Conservation (phyloP, 2,888 invertebrate genomes). For the Cabera pusaria region DNA sequence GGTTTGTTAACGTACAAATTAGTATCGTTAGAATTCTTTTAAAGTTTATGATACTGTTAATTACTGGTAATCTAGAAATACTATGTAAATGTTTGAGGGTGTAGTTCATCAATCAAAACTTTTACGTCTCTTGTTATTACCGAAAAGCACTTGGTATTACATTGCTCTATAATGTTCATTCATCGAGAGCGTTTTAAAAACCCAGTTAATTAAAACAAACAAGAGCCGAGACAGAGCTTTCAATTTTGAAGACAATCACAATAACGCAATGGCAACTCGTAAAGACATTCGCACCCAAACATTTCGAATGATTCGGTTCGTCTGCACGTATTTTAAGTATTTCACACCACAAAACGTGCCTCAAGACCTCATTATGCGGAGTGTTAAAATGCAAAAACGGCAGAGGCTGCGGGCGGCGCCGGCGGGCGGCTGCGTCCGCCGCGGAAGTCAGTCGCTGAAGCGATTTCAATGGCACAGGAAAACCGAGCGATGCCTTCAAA, state of each 20-base stretch:
- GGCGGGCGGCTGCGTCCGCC: slow-evolving; percentile 46
- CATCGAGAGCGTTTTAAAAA: no score
- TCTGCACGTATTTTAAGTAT: slow-evolving; percentile 34
- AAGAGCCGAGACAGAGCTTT: neutral
- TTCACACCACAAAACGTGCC: slow-evolving; percentile 44
- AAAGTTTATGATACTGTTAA: no score
- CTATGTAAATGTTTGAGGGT: no score
- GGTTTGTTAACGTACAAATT: slow-evolving; percentile 1
- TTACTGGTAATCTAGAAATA: no score
- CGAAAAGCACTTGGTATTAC: no score
- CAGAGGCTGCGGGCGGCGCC: slow-evolving; percentile 45
- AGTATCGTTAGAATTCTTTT: no score
- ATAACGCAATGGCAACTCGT: slow-evolving; percentile 7
- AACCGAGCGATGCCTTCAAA: slow-evolving; percentile 52
- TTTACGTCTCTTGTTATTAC: no score
- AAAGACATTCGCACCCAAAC: slow-evolving; percentile 16
- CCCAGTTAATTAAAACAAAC: slow-evolving; percentile 1
- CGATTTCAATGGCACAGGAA: slow-evolving; percentile 63
- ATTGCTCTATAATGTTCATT: no score
- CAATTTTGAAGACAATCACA: slow-evolving; percentile 10
- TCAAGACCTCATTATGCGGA: slow-evolving; percentile 62
- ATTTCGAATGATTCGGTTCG: slow-evolving; percentile 19
- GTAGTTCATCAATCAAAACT: no score
- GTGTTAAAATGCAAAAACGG: slow-evolving; percentile 68
- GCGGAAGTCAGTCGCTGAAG: slow-evolving; percentile 57